Base-by-base conservation (phyloP, 2,888 invertebrate species). In the Brachypterus glaber region DNA sequence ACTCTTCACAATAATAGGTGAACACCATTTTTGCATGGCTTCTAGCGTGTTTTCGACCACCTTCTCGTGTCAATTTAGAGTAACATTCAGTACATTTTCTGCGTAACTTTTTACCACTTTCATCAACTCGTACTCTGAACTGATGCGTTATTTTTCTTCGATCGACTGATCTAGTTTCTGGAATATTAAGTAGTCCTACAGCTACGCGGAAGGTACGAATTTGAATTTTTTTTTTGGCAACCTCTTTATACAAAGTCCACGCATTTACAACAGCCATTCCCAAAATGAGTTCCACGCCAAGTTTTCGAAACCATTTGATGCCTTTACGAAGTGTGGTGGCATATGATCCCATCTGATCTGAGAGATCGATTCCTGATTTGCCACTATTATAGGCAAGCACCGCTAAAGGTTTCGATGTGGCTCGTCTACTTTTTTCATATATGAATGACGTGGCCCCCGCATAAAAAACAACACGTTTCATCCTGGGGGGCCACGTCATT, bases 331-430 rank as follows among this genome's bases (percentile, higher is more conserved):
- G 41, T 32, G 52, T 53, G 33, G 55, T 52, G 30, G 48, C 50
- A 49, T 54, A 58, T 16, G 52, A 52, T 25, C 37, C 50, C 52
- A 57, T 51, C 44, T 55, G 54, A 44, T 55, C 53, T 15, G 53
- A 54, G 16, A 51, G 40, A 44, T 58, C 54, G 32, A 58, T 55
- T 18, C 54, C 53, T 39, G 49, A 43, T 44, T 57, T 58, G 21
- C 52, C 57, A 48, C 48, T 53, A 38, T 55, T 57, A 40, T 55
- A n/a, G n/a, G n/a, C n/a, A n/a, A n/a, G n/a, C n/a, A n/a, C n/a
- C n/a, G n/a, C 51, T 29, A 48, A 33, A 40, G 52, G 52, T 47
- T 57, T 55, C 35, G 34, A 32, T 41, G 29, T 14, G 18, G 35
- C 17, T 9, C 30, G 14, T 27, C 16, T 16, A n/a, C n/a, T n/a